Base-by-base conservation (phyloP, 2,888 invertebrate species). In the Rhagonycha fulva region DNA sequence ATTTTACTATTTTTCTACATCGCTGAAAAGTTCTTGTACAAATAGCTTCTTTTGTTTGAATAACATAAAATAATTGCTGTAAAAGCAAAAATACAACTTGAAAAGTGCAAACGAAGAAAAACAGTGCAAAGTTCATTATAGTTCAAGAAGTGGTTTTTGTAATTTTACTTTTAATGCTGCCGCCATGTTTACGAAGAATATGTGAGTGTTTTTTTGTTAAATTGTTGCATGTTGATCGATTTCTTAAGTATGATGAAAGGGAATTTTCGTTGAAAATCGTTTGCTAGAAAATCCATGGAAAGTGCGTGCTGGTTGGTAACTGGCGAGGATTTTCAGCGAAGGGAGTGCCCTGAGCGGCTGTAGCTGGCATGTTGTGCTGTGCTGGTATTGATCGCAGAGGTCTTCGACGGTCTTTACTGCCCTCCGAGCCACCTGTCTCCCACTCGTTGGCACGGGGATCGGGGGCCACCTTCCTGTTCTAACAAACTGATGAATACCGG, bases 381-480 rank as follows among this genome's bases (percentile, higher is more conserved):
- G 79, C 76, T 79, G 77, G 75, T 79, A 79, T 79, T 79, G 79
- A 79, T 79, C 79, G 79, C 68, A 75, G 24, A 66, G 78, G 76
- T 78, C 79, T 79, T 79, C 79, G 79, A 76, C 79, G 79, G 79
- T 79, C 78, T 76, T 77, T 75, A 75, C 78, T 74, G 78, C 79
- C 79, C 78, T 79, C 77, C 78, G 84, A 83, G 84, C 84, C 83
- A 76, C 81, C 78, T 79, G 83, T 82, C 81, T 77, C 78, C 81
- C 78, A 82, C 80, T 80, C 81, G 80, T 78, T 74, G 86, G 85
- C 86, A 86, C 88, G 87, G 85, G 84, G 86, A 87, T 86, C 87
- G 87, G 88, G 81, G 69, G 78, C 74, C 47, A 76, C 78, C 76
- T 77, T 79, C 69, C 73, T 75, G 75, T 68, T 71, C 72, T 76